phyloP scores from a whole-genome alignment of 2,113 vertebrate species.

The Catharus bicknelli region DNA sequence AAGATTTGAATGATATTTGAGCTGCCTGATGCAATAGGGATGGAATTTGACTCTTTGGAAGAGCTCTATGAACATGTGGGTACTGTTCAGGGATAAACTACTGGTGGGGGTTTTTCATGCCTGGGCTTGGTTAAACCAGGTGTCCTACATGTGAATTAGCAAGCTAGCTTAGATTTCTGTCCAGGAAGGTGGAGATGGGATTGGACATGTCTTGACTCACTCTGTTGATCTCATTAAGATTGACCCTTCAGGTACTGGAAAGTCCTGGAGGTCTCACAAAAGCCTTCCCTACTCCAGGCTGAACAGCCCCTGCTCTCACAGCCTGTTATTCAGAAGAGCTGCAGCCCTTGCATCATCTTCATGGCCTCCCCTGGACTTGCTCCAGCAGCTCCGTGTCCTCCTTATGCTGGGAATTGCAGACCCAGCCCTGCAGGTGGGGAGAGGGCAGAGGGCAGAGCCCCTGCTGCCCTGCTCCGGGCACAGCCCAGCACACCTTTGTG shows the following conservation, averaged over 20 bases:
- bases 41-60: background rate
- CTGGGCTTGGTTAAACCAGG: background rate
- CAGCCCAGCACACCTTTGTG: background rate
- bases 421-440: background rate
- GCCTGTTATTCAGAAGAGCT: background rate
- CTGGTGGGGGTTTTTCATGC: background rate
- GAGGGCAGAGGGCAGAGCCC: too few species aligned
- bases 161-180: background rate
- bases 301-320: background rate
- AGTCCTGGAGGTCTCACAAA: background rate
- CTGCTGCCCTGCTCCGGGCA: background rate
- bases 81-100: background rate
- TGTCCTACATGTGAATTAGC: background rate
- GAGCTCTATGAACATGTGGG: background rate
- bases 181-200: background rate
- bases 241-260: background rate
- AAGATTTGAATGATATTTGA: background rate
- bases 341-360: background rate
- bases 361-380: background rate
- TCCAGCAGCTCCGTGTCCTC: background rate
- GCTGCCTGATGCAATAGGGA: background rate
- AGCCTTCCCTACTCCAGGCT: background rate
- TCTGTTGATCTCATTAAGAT: background rate
- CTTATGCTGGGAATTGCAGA: fast-evolving
- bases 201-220: background rate